A percentile compares a stretch with the other conserved stretches of the same genome.
Evolutionary conservation across 1,140 invertebrate species (phyloP).

Genomic region (Chymomyza costata): DNA sequence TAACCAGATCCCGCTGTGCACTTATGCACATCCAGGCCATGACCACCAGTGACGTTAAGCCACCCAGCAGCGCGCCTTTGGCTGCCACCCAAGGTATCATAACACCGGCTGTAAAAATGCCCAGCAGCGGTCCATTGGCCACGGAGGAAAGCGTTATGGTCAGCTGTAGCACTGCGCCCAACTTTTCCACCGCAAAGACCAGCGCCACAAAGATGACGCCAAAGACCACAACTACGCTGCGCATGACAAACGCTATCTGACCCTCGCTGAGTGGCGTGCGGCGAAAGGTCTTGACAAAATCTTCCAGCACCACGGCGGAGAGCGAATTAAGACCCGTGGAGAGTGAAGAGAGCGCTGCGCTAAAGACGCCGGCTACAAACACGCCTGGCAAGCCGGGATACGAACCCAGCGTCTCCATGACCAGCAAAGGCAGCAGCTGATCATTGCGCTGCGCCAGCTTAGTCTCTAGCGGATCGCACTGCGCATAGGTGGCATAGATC

Average conservation of each 20-base stretch:
- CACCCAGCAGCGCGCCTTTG: slow-evolving; percentile 85
- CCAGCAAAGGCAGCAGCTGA: slow-evolving; percentile 84
- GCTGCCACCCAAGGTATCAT: slow-evolving; percentile 87
- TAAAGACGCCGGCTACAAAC: slow-evolving; percentile 90
- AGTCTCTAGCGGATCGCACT: slow-evolving; percentile 89
- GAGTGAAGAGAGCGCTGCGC: slow-evolving; percentile 89
- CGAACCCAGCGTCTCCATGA: slow-evolving; percentile 87
- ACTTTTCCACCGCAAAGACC: slow-evolving; percentile 81
- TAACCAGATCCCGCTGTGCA: slow-evolving; percentile 83
- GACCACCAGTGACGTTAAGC: slow-evolving; percentile 82
- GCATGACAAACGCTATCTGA: slow-evolving; percentile 81
- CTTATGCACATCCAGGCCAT: slow-evolving; percentile 91
- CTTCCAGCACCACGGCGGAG: slow-evolving; percentile 91
- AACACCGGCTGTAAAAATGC: slow-evolving; percentile 87
- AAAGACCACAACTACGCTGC: slow-evolving; percentile 82
- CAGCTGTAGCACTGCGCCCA: slow-evolving; percentile 80
- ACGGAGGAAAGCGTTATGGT: slow-evolving; percentile 82
- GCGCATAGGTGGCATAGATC: slow-evolving; percentile 88
- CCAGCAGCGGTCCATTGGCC: slow-evolving; percentile 84
- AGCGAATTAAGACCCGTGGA: slow-evolving; percentile 94
- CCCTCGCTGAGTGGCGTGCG: slow-evolving; percentile 79
- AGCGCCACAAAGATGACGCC: slow-evolving; percentile 80
- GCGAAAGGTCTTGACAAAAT: slow-evolving; percentile 82
- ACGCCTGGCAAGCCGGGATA: slow-evolving; percentile 87
- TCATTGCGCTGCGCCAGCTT: slow-evolving; percentile 84